phyloP scores from a whole-genome alignment of 2,888 invertebrate species.

The Parascotia fuliginaria region DNA sequence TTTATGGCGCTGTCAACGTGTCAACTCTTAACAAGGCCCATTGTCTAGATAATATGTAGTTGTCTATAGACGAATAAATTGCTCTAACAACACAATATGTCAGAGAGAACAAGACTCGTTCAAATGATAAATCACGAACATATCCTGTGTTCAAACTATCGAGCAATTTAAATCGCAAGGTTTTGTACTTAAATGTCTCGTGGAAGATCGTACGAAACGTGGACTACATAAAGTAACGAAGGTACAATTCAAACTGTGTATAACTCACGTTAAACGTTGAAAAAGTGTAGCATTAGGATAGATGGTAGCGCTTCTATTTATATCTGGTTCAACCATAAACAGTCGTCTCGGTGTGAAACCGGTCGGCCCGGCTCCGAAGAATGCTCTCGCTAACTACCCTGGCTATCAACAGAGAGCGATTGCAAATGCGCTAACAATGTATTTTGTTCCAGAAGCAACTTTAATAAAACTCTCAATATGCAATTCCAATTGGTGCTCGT shows the following conservation, averaged over 20 bases:
- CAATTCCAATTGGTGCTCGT: conserved; percentile 48
- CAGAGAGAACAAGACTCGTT: conserved; percentile 54
- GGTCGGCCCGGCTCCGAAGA: conserved; percentile 75
- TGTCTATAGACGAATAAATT: conserved; percentile 55
- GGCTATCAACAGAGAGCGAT: conserved; percentile 62
- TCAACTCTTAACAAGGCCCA: conserved; percentile 62
- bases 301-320: conserved; percentile 81
- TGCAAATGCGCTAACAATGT: conserved; percentile 73
- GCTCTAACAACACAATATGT: conserved; percentile 52
- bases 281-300: conserved; percentile 75
- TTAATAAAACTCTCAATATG: conserved; percentile 49
- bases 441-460: conserved; percentile 60
- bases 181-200: conserved; percentile 30
- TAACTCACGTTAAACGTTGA: conserved; percentile 37
- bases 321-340: conserved; percentile 82
- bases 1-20: conserved; percentile 61
- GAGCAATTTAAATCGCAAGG: conserved; percentile 39
- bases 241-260: conserved; percentile 9
- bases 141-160: conserved; percentile 47
- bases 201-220: conserved; percentile 8
- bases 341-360: conserved; percentile 74
- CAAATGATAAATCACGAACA: conserved; percentile 48
- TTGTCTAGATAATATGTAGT: conserved; percentile 59
- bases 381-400: conserved; percentile 74
- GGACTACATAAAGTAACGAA: conserved; percentile 8